Conservation (phyloP, 2,888 invertebrate species). For the Pterostichus niger region DNA sequence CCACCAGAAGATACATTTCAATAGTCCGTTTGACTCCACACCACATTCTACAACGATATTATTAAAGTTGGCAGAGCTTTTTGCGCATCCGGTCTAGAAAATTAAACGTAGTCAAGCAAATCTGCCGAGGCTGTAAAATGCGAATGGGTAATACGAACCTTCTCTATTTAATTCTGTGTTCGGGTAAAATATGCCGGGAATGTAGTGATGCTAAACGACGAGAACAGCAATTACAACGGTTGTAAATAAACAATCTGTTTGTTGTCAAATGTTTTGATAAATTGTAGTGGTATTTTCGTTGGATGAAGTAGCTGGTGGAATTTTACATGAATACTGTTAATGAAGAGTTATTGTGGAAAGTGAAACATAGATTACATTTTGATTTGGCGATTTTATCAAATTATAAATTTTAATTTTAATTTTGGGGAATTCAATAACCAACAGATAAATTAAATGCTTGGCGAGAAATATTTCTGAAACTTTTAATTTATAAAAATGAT, state of each 20-base stretch:
- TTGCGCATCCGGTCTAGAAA: background rate
- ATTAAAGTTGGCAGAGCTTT: background rate
- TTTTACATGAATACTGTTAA: background rate
- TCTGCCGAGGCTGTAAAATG: slow-evolving; percentile 18
- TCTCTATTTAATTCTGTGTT: slow-evolving; percentile 11
- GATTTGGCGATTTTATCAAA: slow-evolving; percentile 17
- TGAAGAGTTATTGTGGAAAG: background rate
- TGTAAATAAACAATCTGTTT: slow-evolving; percentile 26
- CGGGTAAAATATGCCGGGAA: background rate
- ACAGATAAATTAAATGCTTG: background rate
- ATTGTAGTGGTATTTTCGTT: slow-evolving; percentile 12
- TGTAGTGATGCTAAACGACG: background rate
- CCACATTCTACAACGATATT: background rate
- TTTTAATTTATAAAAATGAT: too few relatives aligned
- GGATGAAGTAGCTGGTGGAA: background rate
- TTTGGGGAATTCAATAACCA: background rate
- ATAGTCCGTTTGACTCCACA: slow-evolving; percentile 1
- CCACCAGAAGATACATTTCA: slow-evolving; percentile 31
- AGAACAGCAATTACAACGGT: slow-evolving; percentile 8
- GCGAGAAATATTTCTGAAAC: too few relatives aligned
- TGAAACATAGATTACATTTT: background rate
- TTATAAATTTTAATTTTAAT: background rate
- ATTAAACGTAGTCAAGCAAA: background rate
- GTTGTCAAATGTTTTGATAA: slow-evolving; percentile 36
- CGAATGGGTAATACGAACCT: background rate